Evolutionary conservation across 2,113 vertebrate species (phyloP), one percentile per base, ranked within the genome.

Genomic region (Gymnarchus niloticus): DNA sequence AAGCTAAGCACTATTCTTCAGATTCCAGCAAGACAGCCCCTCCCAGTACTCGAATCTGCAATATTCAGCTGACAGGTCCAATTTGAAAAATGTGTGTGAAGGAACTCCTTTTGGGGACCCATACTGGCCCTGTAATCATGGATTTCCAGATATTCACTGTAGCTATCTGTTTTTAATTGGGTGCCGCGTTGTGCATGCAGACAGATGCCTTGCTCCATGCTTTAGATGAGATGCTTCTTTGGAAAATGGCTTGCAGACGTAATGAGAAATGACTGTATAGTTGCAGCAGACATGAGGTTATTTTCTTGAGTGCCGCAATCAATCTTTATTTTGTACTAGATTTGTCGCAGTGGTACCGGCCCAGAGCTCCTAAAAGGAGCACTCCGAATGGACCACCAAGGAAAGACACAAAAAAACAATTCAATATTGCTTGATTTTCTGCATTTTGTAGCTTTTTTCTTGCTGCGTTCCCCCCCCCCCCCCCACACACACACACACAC

Each of bases 321-420:
- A 56, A 85, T 85, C 69, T 85, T 56, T 85, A 85, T 85, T 85
- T 77, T 85, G 37, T 28, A 52, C 51, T 56, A 37, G 84, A 51
- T 76, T 80, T 57, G 23, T 56, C n/a, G 33, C 65, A 78, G 52
- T 46, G 52, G 52, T 52, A n/a, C 49, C n/a, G 73, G 21, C 33
- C 52, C 49, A 1, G 12, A 77, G 28, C 28, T 54, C 49, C 51
- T 56, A 37, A 56, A 82, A 82, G 51, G 56, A 33, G 56, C 51
- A 82, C 61, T 73, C 19, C 17, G 25, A 85, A 85, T n/a, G 28
- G 48, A 44, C 49, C 49, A 21, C 48, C 23, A 78, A 41, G 73
- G 57, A 85, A 77, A 56, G 52, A 48, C 56, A 85, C 41, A 78
- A 78, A 80, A 6, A 85, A 80, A 6, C 37, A 78, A 69, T 19